Percentiles rank a stretch among this genome's conserved stretches.
Conservation (phyloP, 2,113 vertebrate species). For the Mionectes macconnelli region DNA sequence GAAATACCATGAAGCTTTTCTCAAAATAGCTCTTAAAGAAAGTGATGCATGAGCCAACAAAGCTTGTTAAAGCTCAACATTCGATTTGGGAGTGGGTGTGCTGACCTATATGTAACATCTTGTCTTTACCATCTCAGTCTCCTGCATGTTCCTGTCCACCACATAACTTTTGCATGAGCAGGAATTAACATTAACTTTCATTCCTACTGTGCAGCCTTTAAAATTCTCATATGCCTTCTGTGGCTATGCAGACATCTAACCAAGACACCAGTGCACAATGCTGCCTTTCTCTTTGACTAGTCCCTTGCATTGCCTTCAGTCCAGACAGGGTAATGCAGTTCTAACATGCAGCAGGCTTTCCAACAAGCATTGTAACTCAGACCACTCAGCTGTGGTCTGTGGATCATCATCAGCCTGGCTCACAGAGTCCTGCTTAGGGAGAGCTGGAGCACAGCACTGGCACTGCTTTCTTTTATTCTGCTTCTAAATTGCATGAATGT, state of each 20-base stretch:
- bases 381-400: neutral
- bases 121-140: neutral
- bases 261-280: neutral
- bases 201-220: neutral
- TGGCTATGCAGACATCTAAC: neutral
- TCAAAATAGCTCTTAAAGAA: neutral
- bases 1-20: neutral
- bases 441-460: neutral
- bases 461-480: conserved; percentile 37
- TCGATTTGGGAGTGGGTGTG: neutral
- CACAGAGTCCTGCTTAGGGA: neutral
- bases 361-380: neutral
- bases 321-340: neutral
- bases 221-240: neutral
- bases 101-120: neutral
- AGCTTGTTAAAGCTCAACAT: neutral
- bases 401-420: neutral
- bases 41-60: neutral
- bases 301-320: neutral
- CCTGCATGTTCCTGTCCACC: neutral
- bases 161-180: neutral
- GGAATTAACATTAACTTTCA: neutral
- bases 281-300: neutral
- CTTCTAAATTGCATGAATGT: conserved; percentile 47
- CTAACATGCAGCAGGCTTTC: neutral